Evolutionary conservation across 2,797 vertebrate species (phyloP).

Genomic region (Lacerta bilineata): DNA sequence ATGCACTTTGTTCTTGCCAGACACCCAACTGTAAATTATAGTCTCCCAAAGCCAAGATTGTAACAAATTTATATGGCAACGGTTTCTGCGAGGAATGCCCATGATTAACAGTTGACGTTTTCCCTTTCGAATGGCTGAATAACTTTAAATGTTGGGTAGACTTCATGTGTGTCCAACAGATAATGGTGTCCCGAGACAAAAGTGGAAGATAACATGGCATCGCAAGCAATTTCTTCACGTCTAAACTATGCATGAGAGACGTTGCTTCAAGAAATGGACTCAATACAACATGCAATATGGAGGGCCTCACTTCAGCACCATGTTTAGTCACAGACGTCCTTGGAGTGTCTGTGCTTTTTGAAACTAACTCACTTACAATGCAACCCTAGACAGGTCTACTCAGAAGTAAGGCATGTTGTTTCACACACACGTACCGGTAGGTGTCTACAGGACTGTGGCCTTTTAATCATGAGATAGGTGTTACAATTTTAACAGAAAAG

Average conservation of each 20-base stretch:
- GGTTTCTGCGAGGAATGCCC: conserved; percentile 54
- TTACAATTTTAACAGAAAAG: no score
- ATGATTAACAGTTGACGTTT: conserved; percentile 55
- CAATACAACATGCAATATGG: neutral
- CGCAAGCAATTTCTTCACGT: conserved; percentile 63
- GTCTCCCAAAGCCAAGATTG: conserved; percentile 43
- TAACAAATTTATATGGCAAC: conserved; percentile 56
- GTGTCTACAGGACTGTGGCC: no score
- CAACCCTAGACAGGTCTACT: no score
- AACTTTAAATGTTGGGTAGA: conserved; percentile 16
- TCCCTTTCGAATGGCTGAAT: conserved; percentile 50
- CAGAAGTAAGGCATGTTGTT: no score
- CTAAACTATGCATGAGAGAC: neutral
- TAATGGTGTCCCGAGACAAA: conserved; percentile 56
- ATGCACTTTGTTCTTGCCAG: conserved; percentile 52
- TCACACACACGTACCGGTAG: no score
- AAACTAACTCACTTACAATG: neutral
- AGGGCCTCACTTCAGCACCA: neutral
- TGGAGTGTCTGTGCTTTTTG: neutral
- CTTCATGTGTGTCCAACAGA: conserved; percentile 27
- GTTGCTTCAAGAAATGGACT: neutral
- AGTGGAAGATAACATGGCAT: conserved; percentile 46
- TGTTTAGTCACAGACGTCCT: neutral
- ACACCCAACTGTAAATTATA: conserved; percentile 60
- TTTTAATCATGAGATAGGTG: no score